A percentile compares a stretch with the other conserved stretches of the same genome.
These are phyloP conservation scores for Plectrocnemia conspersa DNA, from an alignment of 1,140 invertebrate genomes.

Conservation along the genomic window DNA sequence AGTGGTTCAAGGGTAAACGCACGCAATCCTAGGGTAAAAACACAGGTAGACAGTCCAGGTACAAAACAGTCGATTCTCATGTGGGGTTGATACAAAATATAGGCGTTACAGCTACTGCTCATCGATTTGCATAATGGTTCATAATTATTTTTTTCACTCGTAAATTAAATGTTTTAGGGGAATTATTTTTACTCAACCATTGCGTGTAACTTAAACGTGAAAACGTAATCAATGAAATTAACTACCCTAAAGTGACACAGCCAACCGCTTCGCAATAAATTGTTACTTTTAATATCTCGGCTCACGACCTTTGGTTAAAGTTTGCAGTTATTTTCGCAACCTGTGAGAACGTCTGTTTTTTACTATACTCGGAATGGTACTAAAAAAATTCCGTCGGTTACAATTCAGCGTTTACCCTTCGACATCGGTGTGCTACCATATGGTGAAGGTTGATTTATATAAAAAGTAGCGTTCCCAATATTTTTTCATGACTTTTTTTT, in stretches of 20 bases:
- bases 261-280: too few relatives aligned
- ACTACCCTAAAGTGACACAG: too few relatives aligned
- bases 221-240: too few relatives aligned
- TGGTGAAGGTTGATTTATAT: conserved; percentile 35
- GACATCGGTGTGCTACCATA: conserved; percentile 30
- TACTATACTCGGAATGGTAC: not conserved
- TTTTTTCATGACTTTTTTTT: conserved; percentile 13
- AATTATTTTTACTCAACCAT: not conserved
- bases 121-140: too few relatives aligned
- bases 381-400: conserved; percentile 28
- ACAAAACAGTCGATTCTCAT: not conserved
- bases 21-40: conserved; percentile 27
- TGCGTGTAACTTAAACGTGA: too few relatives aligned
- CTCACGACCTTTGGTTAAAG: too few relatives aligned
- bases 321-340: conserved; percentile 1
- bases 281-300: too few relatives aligned
- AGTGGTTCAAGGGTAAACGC: conserved; percentile 33
- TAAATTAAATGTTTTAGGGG: too few relatives aligned
- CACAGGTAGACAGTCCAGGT: conserved; percentile 23
- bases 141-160: too few relatives aligned
- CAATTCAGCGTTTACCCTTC: conserved; percentile 31
- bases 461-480: conserved; percentile 29
- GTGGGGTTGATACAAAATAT: not conserved
- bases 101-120: not conserved
- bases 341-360: not conserved